Evolutionary conservation across 2,888 invertebrate species (phyloP), one percentile per base, ranked within the genome.

Genomic region (Pyrrhia umbra): DNA sequence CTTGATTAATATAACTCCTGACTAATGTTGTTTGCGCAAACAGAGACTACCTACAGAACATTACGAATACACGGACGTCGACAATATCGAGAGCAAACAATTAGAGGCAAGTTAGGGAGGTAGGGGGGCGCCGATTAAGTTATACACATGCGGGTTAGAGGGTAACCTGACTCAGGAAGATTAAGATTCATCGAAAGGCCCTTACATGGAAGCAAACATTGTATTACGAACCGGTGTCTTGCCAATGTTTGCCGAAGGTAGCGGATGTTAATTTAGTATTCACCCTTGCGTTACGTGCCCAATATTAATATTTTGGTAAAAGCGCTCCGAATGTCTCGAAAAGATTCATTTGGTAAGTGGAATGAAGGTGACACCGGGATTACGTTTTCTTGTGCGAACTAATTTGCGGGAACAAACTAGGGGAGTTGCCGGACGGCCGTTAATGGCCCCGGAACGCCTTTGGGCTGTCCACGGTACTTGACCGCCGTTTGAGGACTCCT

Each of bases 11-110:
- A 51, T 58, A 64, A 64, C 61, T 55, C 51, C 49, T 67, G 62
- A 74, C 71, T 77, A 71, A 80, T 80, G 68, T 75, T 84, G 76
- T 81, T 82, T 81, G 79, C 71, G 59, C 79, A 82, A 80, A 81
- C 75, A 79, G 56, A 57, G 69, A 72, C 74, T 76, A 70, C 76
- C 69, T 79, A 83, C 77, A 73, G 68, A 80, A 80, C 83, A 81
- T 77, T 85, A 88, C 85, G 87, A 91, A 92, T 90, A 92, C 84
- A 74, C 65, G 91, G 88, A 88, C 91, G 88, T 92, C 91, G 89
- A 93, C 93, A 94, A 94, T 94, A 94, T 94, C 89, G 92, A 86
- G 89, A 90, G 94, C 92, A 95, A 95, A 95, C 94, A 95, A 94
- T 95, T 95, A 95, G 92, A 92, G 89, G 91, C 88, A 91, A 91